phyloP scores from a whole-genome alignment of 2,113 vertebrate species.

The Sceloporus tristichus region DNA sequence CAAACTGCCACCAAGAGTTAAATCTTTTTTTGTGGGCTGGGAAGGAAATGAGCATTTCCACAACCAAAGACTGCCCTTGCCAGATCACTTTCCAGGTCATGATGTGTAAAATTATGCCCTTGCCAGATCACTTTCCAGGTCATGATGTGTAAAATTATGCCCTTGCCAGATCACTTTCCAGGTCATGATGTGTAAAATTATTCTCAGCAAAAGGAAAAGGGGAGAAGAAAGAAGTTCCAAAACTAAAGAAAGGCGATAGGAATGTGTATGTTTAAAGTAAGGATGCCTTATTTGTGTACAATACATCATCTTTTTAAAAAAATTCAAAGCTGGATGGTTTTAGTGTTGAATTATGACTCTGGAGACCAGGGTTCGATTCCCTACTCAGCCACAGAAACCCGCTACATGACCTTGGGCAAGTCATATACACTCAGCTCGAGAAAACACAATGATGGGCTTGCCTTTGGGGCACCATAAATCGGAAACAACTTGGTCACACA shows the following conservation, averaged over 20 bases:
- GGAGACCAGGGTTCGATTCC: no score
- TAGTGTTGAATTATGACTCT: no score
- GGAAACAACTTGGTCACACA: no score
- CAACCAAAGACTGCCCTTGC: not conserved
- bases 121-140: no score
- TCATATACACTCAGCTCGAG: no score
- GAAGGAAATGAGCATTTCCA: conserved; percentile 17
- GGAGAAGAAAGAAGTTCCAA: not conserved
- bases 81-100: conserved; percentile 3
- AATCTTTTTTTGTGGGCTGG: not conserved
- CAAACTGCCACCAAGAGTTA: conserved; percentile 1
- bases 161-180: not conserved
- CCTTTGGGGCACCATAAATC: no score
- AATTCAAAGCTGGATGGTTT: not conserved
- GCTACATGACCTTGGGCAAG: no score
- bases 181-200: not conserved
- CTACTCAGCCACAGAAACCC: no score
- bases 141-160: not conserved
- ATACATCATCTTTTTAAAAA: not conserved
- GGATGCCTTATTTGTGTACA: not conserved
- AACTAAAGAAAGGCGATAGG: not conserved
- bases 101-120: not conserved
- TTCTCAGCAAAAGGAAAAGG: not conserved
- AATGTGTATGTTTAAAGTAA: not conserved
- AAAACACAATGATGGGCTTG: no score